Percentiles rank a stretch among this genome's conserved stretches.
These are phyloP conservation scores for Palythoa grandis DNA, from an alignment of 92 coral and sea anemone species.

Conservation along the genomic window DNA sequence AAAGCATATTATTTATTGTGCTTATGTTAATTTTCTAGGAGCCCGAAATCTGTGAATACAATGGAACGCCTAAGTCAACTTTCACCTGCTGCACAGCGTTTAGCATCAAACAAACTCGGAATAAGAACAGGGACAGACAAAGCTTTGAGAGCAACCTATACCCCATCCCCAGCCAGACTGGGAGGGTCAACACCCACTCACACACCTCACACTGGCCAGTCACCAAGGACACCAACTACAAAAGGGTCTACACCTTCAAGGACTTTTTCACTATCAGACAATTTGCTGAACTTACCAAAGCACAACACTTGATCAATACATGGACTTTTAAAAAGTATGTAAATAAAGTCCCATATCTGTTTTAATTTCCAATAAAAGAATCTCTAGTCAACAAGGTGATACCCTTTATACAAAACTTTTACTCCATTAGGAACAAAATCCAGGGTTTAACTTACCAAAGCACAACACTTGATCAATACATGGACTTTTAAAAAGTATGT, in stretches of 20 bases:
- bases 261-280: conserved; percentile 78
- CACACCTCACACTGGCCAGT: conserved; percentile 53
- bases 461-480: conserved; percentile 14
- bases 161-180: conserved; percentile 75
- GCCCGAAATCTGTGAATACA: conserved; percentile 76
- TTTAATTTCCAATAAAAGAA: too few relatives aligned
- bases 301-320: conserved; percentile 14
- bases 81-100: conserved; percentile 96
- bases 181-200: conserved; percentile 62
- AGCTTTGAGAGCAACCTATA: conserved; percentile 84
- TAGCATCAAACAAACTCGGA: conserved; percentile 93
- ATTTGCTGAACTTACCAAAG: conserved; percentile 85
- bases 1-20: too few relatives aligned
- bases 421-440: too few relatives aligned
- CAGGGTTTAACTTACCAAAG: conserved; percentile 72
- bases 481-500: neutral
- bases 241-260: conserved; percentile 53
- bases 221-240: conserved; percentile 66
- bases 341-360: too few relatives aligned
- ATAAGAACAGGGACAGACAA: conserved; percentile 93
- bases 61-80: conserved; percentile 80
- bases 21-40: conserved; percentile 49
- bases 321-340: neutral
- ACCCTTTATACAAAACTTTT: too few relatives aligned
- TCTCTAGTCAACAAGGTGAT: too few relatives aligned